phyloP scores from a whole-genome alignment of 2,113 vertebrate species.

The Symphodus melops region DNA sequence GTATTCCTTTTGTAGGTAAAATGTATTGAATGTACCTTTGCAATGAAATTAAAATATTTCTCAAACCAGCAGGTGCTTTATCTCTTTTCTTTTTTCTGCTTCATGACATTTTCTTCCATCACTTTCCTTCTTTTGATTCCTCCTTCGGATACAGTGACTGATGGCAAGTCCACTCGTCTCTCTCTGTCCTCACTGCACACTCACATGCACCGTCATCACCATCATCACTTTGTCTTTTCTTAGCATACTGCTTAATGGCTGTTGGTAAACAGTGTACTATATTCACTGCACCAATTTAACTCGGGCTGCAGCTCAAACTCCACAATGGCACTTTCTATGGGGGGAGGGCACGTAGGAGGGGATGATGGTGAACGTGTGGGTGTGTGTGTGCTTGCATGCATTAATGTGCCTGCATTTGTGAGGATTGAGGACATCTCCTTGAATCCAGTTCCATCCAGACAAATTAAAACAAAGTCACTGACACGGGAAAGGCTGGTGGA shows the following conservation, averaged over 20 bases:
- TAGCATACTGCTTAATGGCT: constrained; percentile 41
- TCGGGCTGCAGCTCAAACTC: constrained; percentile 52
- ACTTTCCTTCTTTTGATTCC: constrained; percentile 29
- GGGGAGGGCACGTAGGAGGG: constrained; percentile 50
- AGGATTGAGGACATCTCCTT: constrained; percentile 65
- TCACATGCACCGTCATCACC: constrained; percentile 25
- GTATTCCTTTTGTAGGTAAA: neutral
- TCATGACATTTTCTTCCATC: constrained; percentile 8
- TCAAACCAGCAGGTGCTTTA: neutral
- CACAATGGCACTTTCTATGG: constrained; percentile 47
- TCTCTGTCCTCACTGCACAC: constrained; percentile 17
- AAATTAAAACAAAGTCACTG: constrained; percentile 6
- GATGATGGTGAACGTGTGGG: constrained; percentile 22
- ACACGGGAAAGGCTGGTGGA: constrained; percentile 36
- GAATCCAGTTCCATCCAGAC: constrained; percentile 38
- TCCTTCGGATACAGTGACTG: constrained; percentile 22
- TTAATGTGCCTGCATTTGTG: constrained; percentile 49
- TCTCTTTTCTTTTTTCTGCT: neutral
- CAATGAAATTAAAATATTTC: neutral
- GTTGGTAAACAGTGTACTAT: constrained; percentile 52
- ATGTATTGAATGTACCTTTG: neutral
- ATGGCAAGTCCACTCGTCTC: constrained; percentile 21
- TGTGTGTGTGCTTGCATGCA: constrained; percentile 49
- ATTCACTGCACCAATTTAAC: constrained; percentile 64
- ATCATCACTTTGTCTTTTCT: constrained; percentile 37